These are phyloP conservation scores for Anarsia innoxiella DNA, from an alignment of 2,888 invertebrate species.

Conservation along the genomic window DNA sequence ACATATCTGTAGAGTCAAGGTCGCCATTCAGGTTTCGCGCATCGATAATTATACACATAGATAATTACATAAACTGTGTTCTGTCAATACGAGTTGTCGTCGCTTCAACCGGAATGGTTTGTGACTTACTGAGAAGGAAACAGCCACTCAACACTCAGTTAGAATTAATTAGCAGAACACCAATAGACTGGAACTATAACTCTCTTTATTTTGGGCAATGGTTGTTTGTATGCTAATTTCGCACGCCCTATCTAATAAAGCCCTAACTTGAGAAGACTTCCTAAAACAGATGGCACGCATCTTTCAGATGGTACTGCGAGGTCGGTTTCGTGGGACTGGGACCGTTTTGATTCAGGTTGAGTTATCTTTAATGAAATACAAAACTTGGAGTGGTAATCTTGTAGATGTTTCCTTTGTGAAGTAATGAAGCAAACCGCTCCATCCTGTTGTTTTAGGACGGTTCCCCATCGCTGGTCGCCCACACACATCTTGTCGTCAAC, in stretches of 20 bases:
- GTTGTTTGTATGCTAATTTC: too few species aligned
- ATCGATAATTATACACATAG: conserved; percentile 20
- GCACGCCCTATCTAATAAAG: conserved; percentile 4
- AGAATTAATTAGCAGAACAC: conserved; percentile 27
- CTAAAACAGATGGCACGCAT: conserved; percentile 1
- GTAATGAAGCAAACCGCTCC: not conserved
- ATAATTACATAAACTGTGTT: conserved; percentile 22
- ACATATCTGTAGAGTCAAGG: too few species aligned
- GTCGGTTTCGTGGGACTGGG: conserved; percentile 7
- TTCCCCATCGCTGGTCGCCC: conserved; percentile 9
- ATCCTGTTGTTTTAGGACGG: conserved; percentile 14
- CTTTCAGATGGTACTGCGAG: conserved; percentile 7
- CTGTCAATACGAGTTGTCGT: conserved; percentile 23
- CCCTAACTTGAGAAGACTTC: conserved; percentile 2
- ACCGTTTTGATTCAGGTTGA: conserved; percentile 3
- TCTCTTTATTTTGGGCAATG: not conserved
- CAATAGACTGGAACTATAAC: conserved; percentile 1
- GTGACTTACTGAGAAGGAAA: conserved; percentile 28
- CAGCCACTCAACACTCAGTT: conserved; percentile 31
- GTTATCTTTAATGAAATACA: not conserved
- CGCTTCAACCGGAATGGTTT: conserved; percentile 29
- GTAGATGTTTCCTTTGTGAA: not conserved
- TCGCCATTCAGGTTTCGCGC: conserved; percentile 28
- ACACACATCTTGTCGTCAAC: conserved; percentile 12
- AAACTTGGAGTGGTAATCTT: not conserved